Evolutionary conservation across 2,888 invertebrate genomes (phyloP), one percentile per base, ranked within the genome.

Genomic region (Lasioglossum vierecki): DNA sequence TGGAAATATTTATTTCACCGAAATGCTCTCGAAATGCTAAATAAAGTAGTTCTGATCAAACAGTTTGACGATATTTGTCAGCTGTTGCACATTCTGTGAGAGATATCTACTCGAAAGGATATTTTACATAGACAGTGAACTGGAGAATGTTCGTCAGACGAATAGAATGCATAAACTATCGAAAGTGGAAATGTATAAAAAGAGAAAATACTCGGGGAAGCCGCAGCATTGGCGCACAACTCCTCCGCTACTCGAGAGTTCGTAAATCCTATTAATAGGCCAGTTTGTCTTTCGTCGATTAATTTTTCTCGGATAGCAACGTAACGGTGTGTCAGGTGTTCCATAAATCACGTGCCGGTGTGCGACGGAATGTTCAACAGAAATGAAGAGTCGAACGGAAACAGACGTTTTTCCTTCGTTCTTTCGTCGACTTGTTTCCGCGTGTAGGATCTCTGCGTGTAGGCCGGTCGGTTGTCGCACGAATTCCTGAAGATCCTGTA

Each of bases 191-290:
- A 46, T 26, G 63, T 84, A 57, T 70, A 66, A 84, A 84, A 84
- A 84, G 83, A 83, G 57, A 84, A 84, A 84, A 84, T 84, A 83
- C 75, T 49, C 71, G 49, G 6, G 26, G 49, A 74, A 63, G 41
- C 77, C 77, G 15, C 35, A 44, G n/a, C 53, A 49, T 11, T 44
- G 84, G 30, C 30, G 30, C 30, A 83, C n/a, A n/a, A n/a, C 84
- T 75, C n/a, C 63, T 71, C 46, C 49, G 41, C 41, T 22, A 44
- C 5, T 11, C 46, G 49, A 1, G 49, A 1, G 72, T 49, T 22
- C 76, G 57, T 79, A 84, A 80, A 84, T 79, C 57, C 78, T 79
- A 80, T 80, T 80, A 78, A 85, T 85, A 85, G 75, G 11, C 11
- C 46, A 39, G 57, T 76, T 76, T 76, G 77, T 77, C 57, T 71